Evolutionary conservation across 1,140 invertebrate species (phyloP).

Genomic region (Drosophila pruinosa): DNA sequence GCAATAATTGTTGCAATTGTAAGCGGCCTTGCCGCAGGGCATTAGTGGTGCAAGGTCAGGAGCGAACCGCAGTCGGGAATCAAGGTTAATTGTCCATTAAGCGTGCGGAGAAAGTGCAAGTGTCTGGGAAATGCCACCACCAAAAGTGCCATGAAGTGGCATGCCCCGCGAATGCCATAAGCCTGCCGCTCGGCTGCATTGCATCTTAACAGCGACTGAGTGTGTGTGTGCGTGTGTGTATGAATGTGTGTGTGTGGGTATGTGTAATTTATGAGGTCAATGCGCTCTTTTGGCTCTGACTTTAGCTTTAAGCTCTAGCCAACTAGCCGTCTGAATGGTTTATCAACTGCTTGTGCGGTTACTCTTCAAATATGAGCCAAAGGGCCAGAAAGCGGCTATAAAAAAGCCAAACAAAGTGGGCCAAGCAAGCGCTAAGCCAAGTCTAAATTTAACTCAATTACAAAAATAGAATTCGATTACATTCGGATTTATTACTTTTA

Average conservation of each 20-base stretch:
- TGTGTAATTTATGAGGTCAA: conserved; percentile 72
- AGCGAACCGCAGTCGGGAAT: conserved; percentile 48
- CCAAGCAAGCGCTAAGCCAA: background rate
- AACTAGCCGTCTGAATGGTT: conserved; percentile 1
- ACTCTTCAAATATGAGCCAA: background rate
- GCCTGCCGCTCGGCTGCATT: conserved; percentile 17
- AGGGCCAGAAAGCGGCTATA: background rate
- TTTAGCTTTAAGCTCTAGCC: conserved; percentile 9
- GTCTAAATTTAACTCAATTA: no score
- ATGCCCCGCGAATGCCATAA: conserved; percentile 20
- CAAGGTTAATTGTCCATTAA: conserved; percentile 81
- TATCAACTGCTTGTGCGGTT: background rate
- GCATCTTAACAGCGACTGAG: conserved; percentile 58
- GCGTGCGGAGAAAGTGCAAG: conserved; percentile 73
- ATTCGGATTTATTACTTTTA: no score
- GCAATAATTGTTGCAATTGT: conserved; percentile 68
- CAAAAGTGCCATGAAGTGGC: conserved; percentile 48
- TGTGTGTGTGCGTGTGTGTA: background rate
- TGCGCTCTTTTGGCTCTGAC: conserved; percentile 45
- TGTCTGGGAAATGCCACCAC: conserved; percentile 59
- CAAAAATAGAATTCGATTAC: no score
- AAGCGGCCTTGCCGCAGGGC: conserved; percentile 13
- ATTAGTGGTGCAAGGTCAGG: conserved; percentile 67
- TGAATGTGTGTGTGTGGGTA: conserved; percentile 26
- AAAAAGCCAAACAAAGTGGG: background rate